Base-by-base conservation (phyloP, 2,888 invertebrate genomes). In the Automeris io region DNA sequence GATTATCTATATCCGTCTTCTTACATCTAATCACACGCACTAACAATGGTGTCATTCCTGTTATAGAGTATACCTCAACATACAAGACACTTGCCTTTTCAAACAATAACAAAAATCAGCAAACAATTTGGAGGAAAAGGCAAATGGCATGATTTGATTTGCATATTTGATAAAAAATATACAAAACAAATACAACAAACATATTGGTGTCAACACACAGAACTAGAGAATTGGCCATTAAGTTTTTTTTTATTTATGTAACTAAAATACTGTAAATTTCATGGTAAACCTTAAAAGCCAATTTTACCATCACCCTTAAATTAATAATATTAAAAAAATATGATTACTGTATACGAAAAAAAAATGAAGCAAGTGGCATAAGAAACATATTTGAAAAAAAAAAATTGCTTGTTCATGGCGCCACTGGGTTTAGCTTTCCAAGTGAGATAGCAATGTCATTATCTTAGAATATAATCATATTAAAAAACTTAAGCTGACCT, bases 21-120 rank as follows among this genome's bases (percentile, higher is more conserved):
- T 71, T 77, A 73, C 55, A 42, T 47, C 59, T 75, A 76, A 54
- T 65, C 70, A 76, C 79, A 78, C 80, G 49, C 67, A 68, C 77
- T 79, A 80, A 79, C 71, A 73, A 62, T 61, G n/a, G 61, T 71
- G 60, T 68, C 80, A 82, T 78, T 80, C 78, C 70, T 69, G 71
- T 72, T 76, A 73, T n/a, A n/a, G n/a, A 62, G 62, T 64, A 58
- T 58, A 55, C 51, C 42, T 51, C 48, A 47, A 52, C 51, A 23
- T 11, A 22, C 18, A n/a, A 22, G 32, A 22, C 18, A 22, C 8
- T 11, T 37, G 29, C 29, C 16, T 29, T 29, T 4, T 29, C 8
- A 16, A 29, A 29, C 5, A 29, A n/a, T n/a, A n/a, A n/a, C n/a
- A n/a, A n/a, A n/a, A n/a, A n/a, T n/a, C n/a, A n/a, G n/a, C n/a